Conservation (phyloP, 64 coral and sea anemone species). For the Catalaphyllia jardinei region DNA sequence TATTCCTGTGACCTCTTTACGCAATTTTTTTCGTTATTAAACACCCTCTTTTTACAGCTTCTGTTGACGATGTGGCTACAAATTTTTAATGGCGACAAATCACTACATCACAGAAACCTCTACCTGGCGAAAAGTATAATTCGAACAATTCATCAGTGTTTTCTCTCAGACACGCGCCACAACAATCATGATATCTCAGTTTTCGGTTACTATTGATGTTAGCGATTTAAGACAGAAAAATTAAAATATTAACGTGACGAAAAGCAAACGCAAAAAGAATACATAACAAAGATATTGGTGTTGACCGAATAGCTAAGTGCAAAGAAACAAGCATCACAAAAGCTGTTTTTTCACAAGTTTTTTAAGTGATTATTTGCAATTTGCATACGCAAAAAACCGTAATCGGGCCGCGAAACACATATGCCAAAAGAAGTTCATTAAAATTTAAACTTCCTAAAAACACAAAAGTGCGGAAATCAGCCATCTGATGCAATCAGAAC, state of each 20-base stretch:
- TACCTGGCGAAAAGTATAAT: background rate
- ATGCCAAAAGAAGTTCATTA: conserved; percentile 12
- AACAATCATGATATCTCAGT: background rate
- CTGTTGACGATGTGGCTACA: background rate
- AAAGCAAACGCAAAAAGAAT: background rate
- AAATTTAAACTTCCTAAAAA: conserved; percentile 13
- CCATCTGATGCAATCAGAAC: background rate
- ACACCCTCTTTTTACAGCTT: background rate
- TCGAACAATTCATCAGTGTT: background rate
- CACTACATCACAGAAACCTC: background rate
- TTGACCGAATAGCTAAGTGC: background rate
- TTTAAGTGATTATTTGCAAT: conserved; percentile 14
- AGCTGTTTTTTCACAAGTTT: background rate
- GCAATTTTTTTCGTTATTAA: background rate
- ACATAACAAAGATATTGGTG: background rate
- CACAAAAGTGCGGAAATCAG: conserved; percentile 7
- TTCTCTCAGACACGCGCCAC: background rate
- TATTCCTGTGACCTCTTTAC: background rate
- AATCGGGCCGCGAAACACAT: background rate
- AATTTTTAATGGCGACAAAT: background rate
- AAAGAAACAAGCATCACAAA: background rate
- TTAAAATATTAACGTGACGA: background rate
- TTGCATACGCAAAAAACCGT: background rate
- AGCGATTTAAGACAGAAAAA: background rate
- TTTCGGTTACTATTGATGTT: background rate